Base-by-base conservation (phyloP, 2,113 vertebrate species). In the Mystacornis crossleyi region DNA sequence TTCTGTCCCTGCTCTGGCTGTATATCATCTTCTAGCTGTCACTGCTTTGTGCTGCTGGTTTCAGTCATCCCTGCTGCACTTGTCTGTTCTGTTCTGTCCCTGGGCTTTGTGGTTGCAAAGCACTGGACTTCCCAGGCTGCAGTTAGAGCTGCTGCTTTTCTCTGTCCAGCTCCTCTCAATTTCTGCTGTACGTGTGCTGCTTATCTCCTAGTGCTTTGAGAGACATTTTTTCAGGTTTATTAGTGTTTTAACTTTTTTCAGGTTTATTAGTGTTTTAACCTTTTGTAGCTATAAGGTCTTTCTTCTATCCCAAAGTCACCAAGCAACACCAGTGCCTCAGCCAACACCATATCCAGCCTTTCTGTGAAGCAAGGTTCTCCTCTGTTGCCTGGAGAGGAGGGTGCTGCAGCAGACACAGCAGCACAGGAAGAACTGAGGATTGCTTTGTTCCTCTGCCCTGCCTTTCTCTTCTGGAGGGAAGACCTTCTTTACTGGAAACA, bases 351-450 rank as follows among this genome's bases (percentile, higher is more conserved):
- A 53, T 3, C 6, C 25, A 17, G 28, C 28, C 16, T 33, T 77
- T 86, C 31, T 19, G 6, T 12, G 25, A 31, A 34, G 17, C 14
- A 43, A 45, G 5, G 12, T 1, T 38, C 6, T 88, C 5, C 12
- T n/a, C 21, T 29, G 3, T 34, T 64, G 18, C 28, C 48, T 29
- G 33, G 26, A 64, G 70, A 21, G 51, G 6, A 80, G 21, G 18
- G 34, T 64, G 25, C 7, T 51, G 26, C 89, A 74, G 33, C n/a
- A 36, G 14, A 34, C 38, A 78, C 9, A 40, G 61, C 5, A 60
- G 36, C 0, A 0, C 18, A 42, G 40, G 23, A 66, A 81, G 43
- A 66, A 25, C 6, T 8, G 4, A 53, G 12, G 36, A 36, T 25
- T 65, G 36, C 19, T 70, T 57, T 48, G 13, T 69, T 54, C n/a